Base-by-base conservation (phyloP, 2,888 invertebrate species). In the Oscheius onirici region DNA sequence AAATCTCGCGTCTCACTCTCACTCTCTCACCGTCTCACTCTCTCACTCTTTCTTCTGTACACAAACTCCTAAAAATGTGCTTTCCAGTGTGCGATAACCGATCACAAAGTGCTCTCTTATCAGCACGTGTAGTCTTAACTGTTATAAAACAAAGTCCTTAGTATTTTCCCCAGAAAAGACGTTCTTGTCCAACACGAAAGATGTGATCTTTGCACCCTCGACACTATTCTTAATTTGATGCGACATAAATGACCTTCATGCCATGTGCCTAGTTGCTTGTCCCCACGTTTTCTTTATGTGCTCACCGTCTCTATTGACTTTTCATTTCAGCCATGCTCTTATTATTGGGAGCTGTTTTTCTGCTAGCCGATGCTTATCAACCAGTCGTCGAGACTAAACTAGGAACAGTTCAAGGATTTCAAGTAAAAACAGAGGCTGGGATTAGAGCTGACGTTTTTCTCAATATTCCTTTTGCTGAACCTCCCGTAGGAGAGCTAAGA, bases 401-500 rank as follows among this genome's bases (percentile, higher is more conserved):
- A 15, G 63, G 63, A 28, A n/a, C 2, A 49, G 34, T 63, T 13
- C 24, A 34, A 24, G 63, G 63, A 63, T 63, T 63, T 20, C 28
- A 22, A 46, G 26, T 49, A 10, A 17, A 63, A 10, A 63, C 63
- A 1, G 24, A 46, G 22, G n/a, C 17, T n/a, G 63, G 63, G 6
- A 49, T 24, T 15, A 26, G 28, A 26, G 61, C 69, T 24, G 69
- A 69, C 15, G 17, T 69, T 22, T 69, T 61, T 43, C 69, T 69
- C 1, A 20, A 17, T 15, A 52, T 69, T 40, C 69, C 69, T 13
- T 69, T 34, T 61, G 69, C 69, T 13, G 13, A 69, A 22, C 69
- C 69, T 13, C 69, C 69, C 3, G 28, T 60, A 13, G 69, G 52
- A 41, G 61, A 69, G n/a, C 40, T 69, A 11, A 28, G 69, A 41